Percentiles rank a stretch among this genome's conserved stretches.
Evolutionary conservation across 2,797 vertebrate species (phyloP).

Genomic region (Falco naumanni): DNA sequence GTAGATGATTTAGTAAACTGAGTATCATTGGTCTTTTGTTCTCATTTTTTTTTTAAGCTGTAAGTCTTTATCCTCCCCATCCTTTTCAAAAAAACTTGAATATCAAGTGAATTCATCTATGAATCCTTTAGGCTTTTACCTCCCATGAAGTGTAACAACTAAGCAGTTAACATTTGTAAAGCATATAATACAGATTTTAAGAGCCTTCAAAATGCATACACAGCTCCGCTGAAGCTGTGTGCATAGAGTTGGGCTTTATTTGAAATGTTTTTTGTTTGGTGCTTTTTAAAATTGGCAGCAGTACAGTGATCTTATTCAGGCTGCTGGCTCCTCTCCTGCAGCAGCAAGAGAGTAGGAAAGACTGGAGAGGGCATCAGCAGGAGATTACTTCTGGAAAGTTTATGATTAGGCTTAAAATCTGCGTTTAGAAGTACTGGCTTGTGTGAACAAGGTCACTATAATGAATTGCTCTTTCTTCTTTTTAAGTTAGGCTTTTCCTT

Average conservation of each 20-base stretch:
- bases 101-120: background rate
- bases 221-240: background rate
- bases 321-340: background rate
- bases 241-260: background rate
- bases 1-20: background rate
- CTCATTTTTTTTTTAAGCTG: background rate
- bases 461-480: background rate
- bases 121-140: background rate
- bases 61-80: background rate
- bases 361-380: background rate
- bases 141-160: background rate
- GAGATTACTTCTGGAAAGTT: background rate
- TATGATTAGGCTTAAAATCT: background rate
- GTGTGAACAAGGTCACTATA: background rate
- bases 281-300: background rate
- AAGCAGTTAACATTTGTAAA: slow-evolving; percentile 9
- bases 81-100: background rate
- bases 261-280: background rate
- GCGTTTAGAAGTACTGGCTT: background rate
- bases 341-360: background rate
- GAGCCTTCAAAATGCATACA: background rate
- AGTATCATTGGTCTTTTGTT: background rate
- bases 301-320: background rate
- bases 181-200: background rate
- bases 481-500: background rate